Conservation (phyloP, 2,888 invertebrate genomes). For the Lydus trimaculatus region DNA sequence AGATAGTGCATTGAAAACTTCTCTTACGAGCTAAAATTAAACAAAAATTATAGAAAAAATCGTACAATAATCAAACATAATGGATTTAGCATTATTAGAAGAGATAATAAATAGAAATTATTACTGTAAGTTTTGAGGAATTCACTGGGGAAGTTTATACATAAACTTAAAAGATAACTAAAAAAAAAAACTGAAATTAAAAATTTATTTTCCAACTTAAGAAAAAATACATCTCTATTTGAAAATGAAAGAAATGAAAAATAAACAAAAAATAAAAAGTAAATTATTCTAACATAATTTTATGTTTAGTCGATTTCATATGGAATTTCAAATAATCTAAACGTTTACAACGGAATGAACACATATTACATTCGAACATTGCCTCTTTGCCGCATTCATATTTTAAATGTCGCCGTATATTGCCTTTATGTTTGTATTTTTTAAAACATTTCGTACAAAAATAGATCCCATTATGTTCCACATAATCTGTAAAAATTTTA, state of each 20-base stretch:
- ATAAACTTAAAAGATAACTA: neutral
- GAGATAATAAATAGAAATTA: neutral
- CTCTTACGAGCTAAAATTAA: neutral
- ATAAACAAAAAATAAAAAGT: neutral
- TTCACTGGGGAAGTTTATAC: neutral
- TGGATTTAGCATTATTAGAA: neutral
- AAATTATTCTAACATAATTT: conserved; percentile 13
- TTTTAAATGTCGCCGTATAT: conserved; percentile 69
- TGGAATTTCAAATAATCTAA: conserved; percentile 64
- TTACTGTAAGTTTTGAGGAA: neutral
- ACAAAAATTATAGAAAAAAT: neutral
- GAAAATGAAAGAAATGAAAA: too few relatives aligned
- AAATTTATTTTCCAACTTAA: neutral
- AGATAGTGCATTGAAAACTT: conserved; percentile 20
- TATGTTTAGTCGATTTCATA: conserved; percentile 49
- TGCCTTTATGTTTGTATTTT: conserved; percentile 46
- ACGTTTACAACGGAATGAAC: conserved; percentile 69
- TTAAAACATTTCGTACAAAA: conserved; percentile 42
- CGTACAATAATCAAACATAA: neutral
- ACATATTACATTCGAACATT: conserved; percentile 71
- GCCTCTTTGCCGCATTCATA: conserved; percentile 76
- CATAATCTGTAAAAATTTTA: conserved; percentile 1
- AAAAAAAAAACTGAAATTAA: neutral
- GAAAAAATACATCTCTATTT: neutral
- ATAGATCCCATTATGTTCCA: conserved; percentile 9